Evolutionary conservation across 2,797 vertebrate genomes (phyloP), one percentile per base, ranked within the genome.

Genomic region (Nasua narica): DNA sequence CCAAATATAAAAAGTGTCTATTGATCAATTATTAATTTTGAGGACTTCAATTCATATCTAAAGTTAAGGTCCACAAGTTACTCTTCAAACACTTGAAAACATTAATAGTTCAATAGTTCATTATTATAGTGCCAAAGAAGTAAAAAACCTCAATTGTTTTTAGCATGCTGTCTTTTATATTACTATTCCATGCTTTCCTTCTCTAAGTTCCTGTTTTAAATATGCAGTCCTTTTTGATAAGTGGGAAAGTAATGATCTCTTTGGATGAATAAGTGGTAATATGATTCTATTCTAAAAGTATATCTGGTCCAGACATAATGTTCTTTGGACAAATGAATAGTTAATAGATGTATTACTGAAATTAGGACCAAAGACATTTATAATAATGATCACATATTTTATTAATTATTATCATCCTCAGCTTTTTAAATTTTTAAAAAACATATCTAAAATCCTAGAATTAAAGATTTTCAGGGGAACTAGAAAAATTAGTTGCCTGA

Each of bases 341-440:
- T 92, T 87, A 72, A 93, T 89, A 89, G 85, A 76, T 60, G 25
- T 18, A 74, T 76, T 96, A 96, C 85, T 6, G 52, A 90, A 62
- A 78, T 40, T 84, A 90, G 92, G 16, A 84, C 8, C 54, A 92
- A 21, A 84, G 19, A 87, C 87, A 94, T 69, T 86, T 87, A 56
- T 77, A 77, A 60, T 92, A 88, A 46, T 52, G 32, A 89, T 6
- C 69, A 89, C 19, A 78, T 65, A 67, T 95, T 98, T 97, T 92
- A 96, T 91, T 91, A 91, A 79, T 67, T 84, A 87, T 79, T 89
- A 60, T 82, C 87, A 72, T 19, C 37, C 79, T 90, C 6, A 27
- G 88, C 72, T 94, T 97, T 96, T 90, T 93, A 78, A 92, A 86
- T 62, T 79, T 96, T 94, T 50, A 1, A 29, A 74, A 94, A 50